These are phyloP conservation scores for Pithys albifrons DNA, from an alignment of 2,113 vertebrate genomes.

Conservation along the genomic window DNA sequence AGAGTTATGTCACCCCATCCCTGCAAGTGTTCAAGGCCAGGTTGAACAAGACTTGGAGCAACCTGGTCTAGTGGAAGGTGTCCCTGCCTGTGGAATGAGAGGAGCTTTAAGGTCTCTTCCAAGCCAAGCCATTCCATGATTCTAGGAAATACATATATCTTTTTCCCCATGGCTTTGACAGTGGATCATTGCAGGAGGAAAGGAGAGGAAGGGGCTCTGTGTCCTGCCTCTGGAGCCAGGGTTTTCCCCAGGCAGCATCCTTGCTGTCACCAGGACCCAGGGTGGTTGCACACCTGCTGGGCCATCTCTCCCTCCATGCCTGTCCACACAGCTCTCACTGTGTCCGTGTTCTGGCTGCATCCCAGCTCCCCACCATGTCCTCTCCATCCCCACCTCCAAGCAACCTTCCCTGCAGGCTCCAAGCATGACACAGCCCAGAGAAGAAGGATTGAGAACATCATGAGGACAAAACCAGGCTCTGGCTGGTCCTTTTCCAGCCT, in stretches of 20 bases:
- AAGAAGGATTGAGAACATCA: neutral
- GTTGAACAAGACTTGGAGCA: neutral
- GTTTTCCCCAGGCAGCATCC: rapidly evolving
- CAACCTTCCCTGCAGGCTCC: rapidly evolving
- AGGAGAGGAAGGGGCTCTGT: neutral
- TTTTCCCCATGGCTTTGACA: rapidly evolving
- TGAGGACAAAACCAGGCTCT: rapidly evolving
- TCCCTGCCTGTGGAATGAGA: neutral
- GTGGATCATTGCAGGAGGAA: neutral
- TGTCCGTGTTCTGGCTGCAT: neutral
- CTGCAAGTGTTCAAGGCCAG: neutral
- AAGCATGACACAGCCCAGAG: rapidly evolving
- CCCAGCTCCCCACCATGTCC: rapidly evolving
- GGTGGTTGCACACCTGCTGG: neutral
- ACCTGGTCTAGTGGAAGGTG: neutral
- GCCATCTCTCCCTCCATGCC: neutral
- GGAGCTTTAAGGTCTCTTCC: neutral
- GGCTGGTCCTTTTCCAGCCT: neutral
- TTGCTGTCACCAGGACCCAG: rapidly evolving
- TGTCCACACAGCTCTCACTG: rapidly evolving
- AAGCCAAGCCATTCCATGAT: neutral
- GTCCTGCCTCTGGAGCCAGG: neutral
- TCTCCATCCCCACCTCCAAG: neutral
- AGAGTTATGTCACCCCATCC: neutral
- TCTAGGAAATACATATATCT: neutral